Evolutionary conservation across 1,140 invertebrate genomes (phyloP), one percentile per base, ranked within the genome.

Genomic region (Leguminivora glycinivorella): DNA sequence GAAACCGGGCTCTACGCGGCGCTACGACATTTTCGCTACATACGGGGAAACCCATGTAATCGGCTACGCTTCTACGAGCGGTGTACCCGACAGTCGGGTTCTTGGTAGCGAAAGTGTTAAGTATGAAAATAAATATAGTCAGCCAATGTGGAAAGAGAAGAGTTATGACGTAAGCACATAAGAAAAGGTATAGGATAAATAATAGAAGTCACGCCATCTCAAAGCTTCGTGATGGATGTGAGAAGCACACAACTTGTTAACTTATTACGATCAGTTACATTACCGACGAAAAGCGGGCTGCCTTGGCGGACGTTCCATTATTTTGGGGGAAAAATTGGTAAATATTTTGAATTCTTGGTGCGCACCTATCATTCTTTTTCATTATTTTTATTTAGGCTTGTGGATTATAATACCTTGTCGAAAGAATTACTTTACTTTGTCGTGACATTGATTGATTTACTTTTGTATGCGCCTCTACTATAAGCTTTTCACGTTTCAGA

Each of bases 321-420:
- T 87, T 89, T 89, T 82, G 82, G 76, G 82, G 85, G 88, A 83
- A 84, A 90, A 89, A 87, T 88, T 85, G 79, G 80, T 80, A 76
- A 81, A 76, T 78, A 68, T 68, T 72, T 69, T 72, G 81, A 75
- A 74, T 76, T 76, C 60, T 70, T 72, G 12, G 40, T 29, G 31
- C 26, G 58, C 58, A 63, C 58, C 26, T 63, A 31, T 63, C 58
- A 63, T 63, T 31, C 58, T 34, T 63, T 34, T 63, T 31, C 58
- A 63, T 63, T 63, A 34, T 25, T 63, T 63, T 25, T 25, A 34
- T 34, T 34, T 29, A 9, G 58, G n/a, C 26, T 63, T 31, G n/a
- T 63, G n/a, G 14, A 63, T 31, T 31, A 63, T 63, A 63, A 63
- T 63, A 63, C 26, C 25, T 26, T 63, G 25, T 63, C 58, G 26